Percentiles rank a stretch among this genome's conserved stretches.
phyloP scores from a whole-genome alignment of 2,888 invertebrate species.

The Lasioglossum marginatum region DNA sequence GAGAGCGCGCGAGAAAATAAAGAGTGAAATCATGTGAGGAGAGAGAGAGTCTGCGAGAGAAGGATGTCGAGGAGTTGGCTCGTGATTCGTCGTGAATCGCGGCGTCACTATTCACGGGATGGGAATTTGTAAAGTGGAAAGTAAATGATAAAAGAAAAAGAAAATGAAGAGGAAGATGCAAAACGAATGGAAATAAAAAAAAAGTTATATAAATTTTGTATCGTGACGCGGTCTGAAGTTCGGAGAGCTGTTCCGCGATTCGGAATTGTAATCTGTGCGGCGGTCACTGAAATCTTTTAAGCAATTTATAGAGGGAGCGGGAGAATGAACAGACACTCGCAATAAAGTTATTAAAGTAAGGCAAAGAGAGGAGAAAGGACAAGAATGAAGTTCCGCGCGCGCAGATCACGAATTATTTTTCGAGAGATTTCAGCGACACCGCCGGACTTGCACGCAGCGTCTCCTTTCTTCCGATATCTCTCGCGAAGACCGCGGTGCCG shows the following conservation, averaged over 20 bases:
- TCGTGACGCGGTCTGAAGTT: conserved; percentile 66
- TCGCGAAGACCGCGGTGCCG: conserved; percentile 56
- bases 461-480: conserved; percentile 49
- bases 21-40: conserved; percentile 25
- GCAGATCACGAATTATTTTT: conserved; percentile 48
- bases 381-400: conserved; percentile 14
- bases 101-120: conserved; percentile 64
- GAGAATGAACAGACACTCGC: conserved; percentile 4
- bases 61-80: conserved; percentile 65
- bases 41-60: conserved; percentile 34
- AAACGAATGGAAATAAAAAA: conserved; percentile 38
- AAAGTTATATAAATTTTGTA: conserved; percentile 70
- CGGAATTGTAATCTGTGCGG: conserved; percentile 27
- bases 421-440: conserved; percentile 52
- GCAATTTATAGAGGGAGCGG: conserved; percentile 8
- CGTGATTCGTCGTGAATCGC: conserved; percentile 73
- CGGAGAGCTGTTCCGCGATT: conserved; percentile 53
- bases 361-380: not conserved
- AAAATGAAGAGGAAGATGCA: conserved; percentile 25
- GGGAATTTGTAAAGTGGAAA: conserved; percentile 51
- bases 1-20: conserved; percentile 28
- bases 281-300: conserved; percentile 46
- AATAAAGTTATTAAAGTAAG: conserved; percentile 8
- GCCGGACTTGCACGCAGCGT: conserved; percentile 25
- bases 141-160: conserved; percentile 27